A percentile compares a stretch with the other conserved stretches of the same genome.
phyloP scores from a whole-genome alignment of 2,797 vertebrate species.

The Peromyscus nudipes region DNA sequence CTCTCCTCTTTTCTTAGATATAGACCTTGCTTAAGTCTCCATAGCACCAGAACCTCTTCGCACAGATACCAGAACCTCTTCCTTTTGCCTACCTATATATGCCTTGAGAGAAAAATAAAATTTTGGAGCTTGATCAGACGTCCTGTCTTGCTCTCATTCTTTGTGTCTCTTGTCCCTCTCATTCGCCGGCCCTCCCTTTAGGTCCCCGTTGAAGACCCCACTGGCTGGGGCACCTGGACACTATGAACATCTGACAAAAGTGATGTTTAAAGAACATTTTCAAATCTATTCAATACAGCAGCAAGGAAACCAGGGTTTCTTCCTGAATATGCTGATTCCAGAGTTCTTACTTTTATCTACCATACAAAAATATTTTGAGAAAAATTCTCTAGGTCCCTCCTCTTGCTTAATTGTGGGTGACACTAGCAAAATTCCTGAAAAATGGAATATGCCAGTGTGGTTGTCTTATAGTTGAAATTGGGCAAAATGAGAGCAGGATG shows the following conservation, averaged over 20 bases:
- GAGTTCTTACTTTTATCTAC: background rate
- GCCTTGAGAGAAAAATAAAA: too few relatives aligned
- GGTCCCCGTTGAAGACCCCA: too few relatives aligned
- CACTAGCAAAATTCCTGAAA: background rate
- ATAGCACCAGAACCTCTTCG: too few relatives aligned
- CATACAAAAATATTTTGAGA: background rate
- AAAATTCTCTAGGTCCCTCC: background rate
- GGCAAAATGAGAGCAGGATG: background rate
- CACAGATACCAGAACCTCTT: too few relatives aligned
- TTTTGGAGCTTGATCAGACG: too few relatives aligned
- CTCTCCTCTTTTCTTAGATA: too few relatives aligned
- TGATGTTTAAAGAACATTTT: background rate
- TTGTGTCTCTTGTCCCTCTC: too few relatives aligned
- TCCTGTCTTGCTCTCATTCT: too few relatives aligned
- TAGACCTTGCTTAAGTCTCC: too few relatives aligned
- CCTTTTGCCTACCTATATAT: too few relatives aligned
- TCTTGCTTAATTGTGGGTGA: background rate
- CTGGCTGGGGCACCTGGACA: too few relatives aligned
- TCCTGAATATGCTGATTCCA: background rate
- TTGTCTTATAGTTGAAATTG: background rate
- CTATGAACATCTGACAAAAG: background rate
- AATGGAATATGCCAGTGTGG: background rate
- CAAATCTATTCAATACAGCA: background rate
- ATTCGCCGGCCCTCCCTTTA: too few relatives aligned
- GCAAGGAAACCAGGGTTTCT: background rate